These are phyloP conservation scores for Oncorhynchus kisutch DNA, from an alignment of 2,113 vertebrate species.

Conservation along the genomic window DNA sequence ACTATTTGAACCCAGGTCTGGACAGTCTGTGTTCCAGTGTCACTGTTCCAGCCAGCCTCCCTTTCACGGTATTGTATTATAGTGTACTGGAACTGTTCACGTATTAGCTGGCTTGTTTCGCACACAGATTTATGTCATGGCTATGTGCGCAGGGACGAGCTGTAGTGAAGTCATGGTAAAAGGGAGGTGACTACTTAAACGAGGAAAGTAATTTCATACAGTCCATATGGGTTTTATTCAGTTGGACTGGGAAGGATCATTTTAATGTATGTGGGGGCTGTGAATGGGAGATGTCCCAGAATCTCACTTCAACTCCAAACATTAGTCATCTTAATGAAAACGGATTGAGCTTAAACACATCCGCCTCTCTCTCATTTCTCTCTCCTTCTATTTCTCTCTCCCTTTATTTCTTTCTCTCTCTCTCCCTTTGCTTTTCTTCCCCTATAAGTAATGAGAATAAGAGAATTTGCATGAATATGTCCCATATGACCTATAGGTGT, in stretches of 20 bases:
- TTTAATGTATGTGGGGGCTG: neutral
- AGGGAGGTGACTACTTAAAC: constrained; percentile 43
- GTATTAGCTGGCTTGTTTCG: neutral
- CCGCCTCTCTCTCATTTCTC: constrained; percentile 7
- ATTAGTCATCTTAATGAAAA: constrained; percentile 29
- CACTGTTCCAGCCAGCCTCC: no score
- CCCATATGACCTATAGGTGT: neutral
- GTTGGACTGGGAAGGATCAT: constrained; percentile 16
- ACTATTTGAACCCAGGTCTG: no score
- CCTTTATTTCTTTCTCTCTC: no score
- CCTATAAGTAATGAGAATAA: constrained; percentile 16
- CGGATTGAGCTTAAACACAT: constrained; percentile 35
- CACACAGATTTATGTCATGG: constrained; percentile 36
- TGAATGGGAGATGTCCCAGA: constrained; percentile 11
- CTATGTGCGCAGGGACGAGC: constrained; percentile 21
- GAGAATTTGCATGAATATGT: neutral
- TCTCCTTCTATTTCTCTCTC: neutral
- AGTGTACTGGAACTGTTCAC: neutral
- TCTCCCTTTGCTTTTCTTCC: neutral
- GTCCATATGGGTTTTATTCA: constrained; percentile 54
- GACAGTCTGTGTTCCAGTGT: no score
- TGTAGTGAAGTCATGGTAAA: constrained; percentile 56
- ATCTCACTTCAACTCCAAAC: constrained; percentile 3
- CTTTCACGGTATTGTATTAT: neutral
- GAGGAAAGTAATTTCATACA: constrained; percentile 38